These are phyloP conservation scores for Cotesia vestalis DNA, from an alignment of 1,140 invertebrate genomes.

Conservation along the genomic window DNA sequence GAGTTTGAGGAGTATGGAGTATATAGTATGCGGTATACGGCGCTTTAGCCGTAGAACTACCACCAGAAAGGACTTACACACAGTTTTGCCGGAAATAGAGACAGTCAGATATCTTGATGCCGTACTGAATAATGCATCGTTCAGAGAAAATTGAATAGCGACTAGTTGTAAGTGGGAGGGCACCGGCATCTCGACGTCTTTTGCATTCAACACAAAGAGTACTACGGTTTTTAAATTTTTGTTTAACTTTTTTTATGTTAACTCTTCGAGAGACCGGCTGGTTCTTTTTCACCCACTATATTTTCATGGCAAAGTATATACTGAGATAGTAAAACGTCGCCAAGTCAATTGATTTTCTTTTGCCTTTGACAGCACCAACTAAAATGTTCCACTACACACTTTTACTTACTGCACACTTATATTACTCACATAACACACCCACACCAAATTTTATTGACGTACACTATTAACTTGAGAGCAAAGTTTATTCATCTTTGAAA, in stretches of 20 bases:
- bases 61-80: constrained; percentile 8
- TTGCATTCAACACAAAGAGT: constrained; percentile 21
- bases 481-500: no score
- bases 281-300: neutral
- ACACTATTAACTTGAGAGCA: no score
- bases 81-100: constrained; percentile 49
- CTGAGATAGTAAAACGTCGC: neutral
- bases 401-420: neutral
- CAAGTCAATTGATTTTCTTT: constrained; percentile 22
- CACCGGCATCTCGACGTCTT: constrained; percentile 13
- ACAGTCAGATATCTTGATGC: constrained; percentile 53
- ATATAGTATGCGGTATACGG: neutral
- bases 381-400: neutral
- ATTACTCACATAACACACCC: no score
- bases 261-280: neutral
- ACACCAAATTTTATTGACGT: no score
- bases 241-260: constrained; percentile 2
- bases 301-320: neutral
- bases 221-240: constrained; percentile 12
- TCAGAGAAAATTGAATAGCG: constrained; percentile 52
- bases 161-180: constrained; percentile 32
- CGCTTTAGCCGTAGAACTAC: no score
- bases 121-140: constrained; percentile 54
- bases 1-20: constrained; percentile 24
- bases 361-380: neutral